Base-by-base conservation (phyloP, 2,888 invertebrate genomes). In the Polydrusus pterygomalis region DNA sequence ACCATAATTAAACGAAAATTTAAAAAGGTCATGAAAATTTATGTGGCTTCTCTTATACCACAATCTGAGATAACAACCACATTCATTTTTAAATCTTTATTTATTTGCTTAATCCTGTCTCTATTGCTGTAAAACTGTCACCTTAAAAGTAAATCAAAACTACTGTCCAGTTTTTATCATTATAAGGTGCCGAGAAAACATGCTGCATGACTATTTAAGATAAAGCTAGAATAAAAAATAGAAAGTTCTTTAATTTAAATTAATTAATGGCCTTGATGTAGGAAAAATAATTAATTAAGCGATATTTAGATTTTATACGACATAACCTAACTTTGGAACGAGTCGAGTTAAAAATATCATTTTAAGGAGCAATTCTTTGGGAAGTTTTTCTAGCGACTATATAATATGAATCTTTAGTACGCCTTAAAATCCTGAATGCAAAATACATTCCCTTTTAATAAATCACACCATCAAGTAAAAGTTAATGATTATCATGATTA, bases 121-220 rank as follows among this genome's bases (percentile, higher is more conserved):
- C 34, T 58, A 17, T 56, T 38, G 58, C 38, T 6, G 34, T 58
- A 49, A 65, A 65, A 45, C 15, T 49, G 47, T 65, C 65, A 47
- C 49, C 15, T 49, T 15, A 15, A 25, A 18, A 34, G 49, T 65
- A 65, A 65, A 65, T 65, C 65, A 65, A 49, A 49, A 65, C 49
- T 65, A 49, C 65, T 65, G 65, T 49, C 49, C 65, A 49, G 30
- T 49, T 38, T 17, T n/a, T 58, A 58, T 58, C 38, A 34, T 15
- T 38, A 49, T 49, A 25, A 65, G 65, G 49, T 30, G 65, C 25
- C 49, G 17, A 17, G 65, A 65, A 65, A 49, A 34, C 49, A 49
- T 49, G 49, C 17, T 49, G 34, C 17, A 49, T 30, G 18, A 49
- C 49, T 15, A 20, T 45, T 64, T 20, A 49, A 65, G 49, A 65